Conservation (phyloP, 1,140 invertebrate genomes). For the Augochlora pura region DNA sequence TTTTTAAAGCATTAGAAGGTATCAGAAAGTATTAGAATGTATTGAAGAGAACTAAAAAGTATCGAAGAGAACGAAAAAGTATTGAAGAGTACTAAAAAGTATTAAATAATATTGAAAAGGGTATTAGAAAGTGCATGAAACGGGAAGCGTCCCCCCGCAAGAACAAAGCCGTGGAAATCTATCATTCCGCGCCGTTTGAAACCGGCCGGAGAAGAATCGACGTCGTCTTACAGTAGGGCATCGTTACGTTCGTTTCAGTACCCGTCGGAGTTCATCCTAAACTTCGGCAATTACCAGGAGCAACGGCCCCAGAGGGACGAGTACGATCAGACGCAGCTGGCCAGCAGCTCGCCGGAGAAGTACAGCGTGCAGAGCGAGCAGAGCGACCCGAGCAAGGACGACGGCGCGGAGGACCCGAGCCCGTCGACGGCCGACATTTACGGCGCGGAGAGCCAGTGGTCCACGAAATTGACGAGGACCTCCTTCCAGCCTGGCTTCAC, state of each 20-base stretch:
- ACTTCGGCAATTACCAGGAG: conserved; percentile 63
- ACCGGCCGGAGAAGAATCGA: too few relatives aligned
- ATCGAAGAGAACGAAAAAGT: too few relatives aligned
- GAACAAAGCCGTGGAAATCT: too few relatives aligned
- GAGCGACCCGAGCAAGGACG: neutral
- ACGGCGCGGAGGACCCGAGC: neutral
- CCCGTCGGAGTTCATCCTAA: conserved; percentile 72
- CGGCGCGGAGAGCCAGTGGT: conserved; percentile 83
- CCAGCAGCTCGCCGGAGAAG: conserved; percentile 53
- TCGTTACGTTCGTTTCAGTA: conserved; percentile 60
- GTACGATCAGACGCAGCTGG: conserved; percentile 68
- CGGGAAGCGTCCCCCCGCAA: too few relatives aligned
- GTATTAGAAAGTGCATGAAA: too few relatives aligned
- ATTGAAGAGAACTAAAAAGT: too few relatives aligned
- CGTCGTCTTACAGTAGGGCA: neutral
- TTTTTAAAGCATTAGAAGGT: too few relatives aligned
- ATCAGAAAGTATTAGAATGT: too few relatives aligned
- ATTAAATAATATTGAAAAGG: too few relatives aligned
- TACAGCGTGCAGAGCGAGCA: conserved; percentile 32
- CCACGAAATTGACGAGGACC: conserved; percentile 81
- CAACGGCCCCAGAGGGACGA: conserved; percentile 51
- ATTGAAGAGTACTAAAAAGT: too few relatives aligned
- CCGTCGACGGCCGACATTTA: conserved; percentile 70
- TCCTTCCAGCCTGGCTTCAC: conserved; percentile 82
- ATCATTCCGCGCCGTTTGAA: too few relatives aligned